A percentile compares a stretch with the other conserved stretches of the same genome.
Conservation (phyloP, 2,113 vertebrate genomes). For the Brachyhypopomus gauderio region DNA sequence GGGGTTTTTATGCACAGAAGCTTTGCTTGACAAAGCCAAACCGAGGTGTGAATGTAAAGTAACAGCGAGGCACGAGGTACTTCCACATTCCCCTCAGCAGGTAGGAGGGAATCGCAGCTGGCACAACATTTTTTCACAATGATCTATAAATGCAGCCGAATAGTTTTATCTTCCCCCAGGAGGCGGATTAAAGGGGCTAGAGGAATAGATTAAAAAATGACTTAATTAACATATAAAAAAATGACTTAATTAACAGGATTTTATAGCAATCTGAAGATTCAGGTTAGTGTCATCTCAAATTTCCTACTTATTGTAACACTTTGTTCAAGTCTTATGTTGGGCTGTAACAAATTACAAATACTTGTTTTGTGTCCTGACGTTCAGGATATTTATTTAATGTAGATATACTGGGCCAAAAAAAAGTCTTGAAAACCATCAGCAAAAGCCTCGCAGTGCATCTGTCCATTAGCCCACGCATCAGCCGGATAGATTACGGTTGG, state of each 20-base stretch:
- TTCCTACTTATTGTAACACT: not conserved
- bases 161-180: constrained; percentile 6
- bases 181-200: not conserved
- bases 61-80: not conserved
- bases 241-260: not conserved
- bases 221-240: not conserved
- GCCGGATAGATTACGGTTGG: too few relatives aligned
- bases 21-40: not conserved
- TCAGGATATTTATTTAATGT: too few relatives aligned
- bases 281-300: not conserved
- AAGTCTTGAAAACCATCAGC: too few relatives aligned
- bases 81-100: not conserved
- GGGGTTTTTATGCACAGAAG: not conserved
- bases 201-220: constrained; percentile 11
- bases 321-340: not conserved
- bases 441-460: too few relatives aligned
- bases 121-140: constrained; percentile 24
- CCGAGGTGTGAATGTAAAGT: not conserved
- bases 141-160: constrained; percentile 5
- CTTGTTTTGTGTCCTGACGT: not conserved
- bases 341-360: not conserved
- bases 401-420: too few relatives aligned
- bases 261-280: constrained; percentile 4
- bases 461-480: too few relatives aligned
- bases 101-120: constrained; percentile 23